Percentiles rank a stretch among this genome's conserved stretches.
Conservation (phyloP, 2,113 vertebrate species). For the Pungitius pungitius region DNA sequence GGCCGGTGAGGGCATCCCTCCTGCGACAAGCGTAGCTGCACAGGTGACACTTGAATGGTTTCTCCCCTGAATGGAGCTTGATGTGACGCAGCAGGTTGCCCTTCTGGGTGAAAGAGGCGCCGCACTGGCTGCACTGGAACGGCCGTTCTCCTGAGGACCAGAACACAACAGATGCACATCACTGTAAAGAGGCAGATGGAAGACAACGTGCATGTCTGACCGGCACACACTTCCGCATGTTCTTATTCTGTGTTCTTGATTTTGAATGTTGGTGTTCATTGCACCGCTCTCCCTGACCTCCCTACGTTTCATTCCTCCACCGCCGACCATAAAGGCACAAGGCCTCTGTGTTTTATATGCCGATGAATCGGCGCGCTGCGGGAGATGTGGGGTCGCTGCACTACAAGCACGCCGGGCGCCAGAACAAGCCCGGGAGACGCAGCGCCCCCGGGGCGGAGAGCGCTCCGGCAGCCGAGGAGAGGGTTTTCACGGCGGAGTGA, state of each 20-base stretch:
- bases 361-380: conserved; percentile 35
- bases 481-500: conserved; percentile 71
- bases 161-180: conserved; percentile 45
- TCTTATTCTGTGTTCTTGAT: conserved; percentile 9
- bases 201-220: background rate
- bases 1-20: conserved; percentile 95
- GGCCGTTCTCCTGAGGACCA: conserved; percentile 89
- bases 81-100: conserved; percentile 99
- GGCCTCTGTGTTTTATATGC: conserved; percentile 35
- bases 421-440: conserved; percentile 71
- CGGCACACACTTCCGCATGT: background rate
- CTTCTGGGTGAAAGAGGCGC: conserved; percentile 98
- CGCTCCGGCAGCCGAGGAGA: conserved; percentile 72
- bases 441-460: conserved; percentile 55
- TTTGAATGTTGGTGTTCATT: background rate
- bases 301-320: conserved; percentile 31
- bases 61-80: conserved; percentile 98
- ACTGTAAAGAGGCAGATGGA: conserved; percentile 27
- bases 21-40: conserved; percentile 98
- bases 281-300: conserved; percentile 39
- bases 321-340: conserved; percentile 42
- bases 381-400: conserved; percentile 66
- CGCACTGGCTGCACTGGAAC: conserved; percentile 98
- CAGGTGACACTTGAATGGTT: conserved; percentile 98
- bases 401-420: conserved; percentile 63